These are phyloP conservation scores for Eulemur coronatus DNA, from an alignment of 2,797 vertebrate species.

Conservation along the genomic window DNA sequence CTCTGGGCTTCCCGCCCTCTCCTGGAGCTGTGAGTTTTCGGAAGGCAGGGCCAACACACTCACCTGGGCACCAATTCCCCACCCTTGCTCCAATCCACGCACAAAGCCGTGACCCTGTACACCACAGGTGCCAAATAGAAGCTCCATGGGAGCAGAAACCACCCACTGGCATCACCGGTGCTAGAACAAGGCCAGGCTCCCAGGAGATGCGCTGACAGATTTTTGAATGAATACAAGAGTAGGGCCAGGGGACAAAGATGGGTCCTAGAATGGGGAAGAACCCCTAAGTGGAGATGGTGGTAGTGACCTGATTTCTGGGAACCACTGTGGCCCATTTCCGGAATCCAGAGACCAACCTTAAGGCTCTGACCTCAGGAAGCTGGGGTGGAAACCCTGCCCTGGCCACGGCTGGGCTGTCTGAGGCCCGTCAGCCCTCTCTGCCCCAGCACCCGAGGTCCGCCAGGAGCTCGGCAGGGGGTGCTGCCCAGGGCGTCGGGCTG, in stretches of 20 bases:
- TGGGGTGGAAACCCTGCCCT: neutral
- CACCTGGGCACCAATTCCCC: neutral
- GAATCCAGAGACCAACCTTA: neutral
- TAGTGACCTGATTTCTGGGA: neutral
- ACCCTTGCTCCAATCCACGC: neutral
- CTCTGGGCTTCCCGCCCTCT: neutral
- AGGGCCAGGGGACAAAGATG: neutral
- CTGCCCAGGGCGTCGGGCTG: neutral
- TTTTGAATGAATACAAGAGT: neutral
- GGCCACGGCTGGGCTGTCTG: neutral
- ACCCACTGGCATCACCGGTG: neutral
- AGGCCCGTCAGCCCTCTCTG: neutral
- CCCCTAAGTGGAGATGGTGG: neutral
- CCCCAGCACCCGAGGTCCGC: too few species aligned
- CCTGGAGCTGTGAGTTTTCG: fast-evolving
- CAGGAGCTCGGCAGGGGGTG: neutral
- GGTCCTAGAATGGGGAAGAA: neutral
- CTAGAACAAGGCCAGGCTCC: neutral
- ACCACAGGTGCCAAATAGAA: neutral
- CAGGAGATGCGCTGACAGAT: neutral
- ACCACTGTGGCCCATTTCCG: neutral
- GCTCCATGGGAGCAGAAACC: fast-evolving
- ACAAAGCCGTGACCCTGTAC: neutral
- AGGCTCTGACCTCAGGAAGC: neutral
- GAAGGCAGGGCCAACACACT: neutral